These are phyloP conservation scores for Accipiter virgatus DNA, from an alignment of 2,113 vertebrate genomes.

Conservation along the genomic window DNA sequence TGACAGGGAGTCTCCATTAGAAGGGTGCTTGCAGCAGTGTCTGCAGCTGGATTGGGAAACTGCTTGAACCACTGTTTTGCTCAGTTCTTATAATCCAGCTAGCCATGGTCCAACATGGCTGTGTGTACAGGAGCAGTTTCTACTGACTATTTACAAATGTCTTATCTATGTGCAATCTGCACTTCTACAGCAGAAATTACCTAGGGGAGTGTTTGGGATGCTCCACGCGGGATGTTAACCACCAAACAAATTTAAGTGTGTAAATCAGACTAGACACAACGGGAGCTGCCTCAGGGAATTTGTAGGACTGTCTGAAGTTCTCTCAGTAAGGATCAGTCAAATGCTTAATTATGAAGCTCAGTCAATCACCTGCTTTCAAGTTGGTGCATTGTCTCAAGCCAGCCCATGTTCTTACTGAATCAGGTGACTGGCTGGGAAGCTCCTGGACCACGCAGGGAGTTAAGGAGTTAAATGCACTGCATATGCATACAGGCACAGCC, in stretches of 20 bases:
- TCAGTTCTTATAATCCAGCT: background rate
- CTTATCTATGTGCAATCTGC: background rate
- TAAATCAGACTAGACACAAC: background rate
- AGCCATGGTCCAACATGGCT: background rate
- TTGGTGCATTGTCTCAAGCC: background rate
- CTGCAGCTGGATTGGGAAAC: background rate
- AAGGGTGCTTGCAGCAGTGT: background rate
- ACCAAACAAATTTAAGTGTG: background rate
- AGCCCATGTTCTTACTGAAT: background rate
- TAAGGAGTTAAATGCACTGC: background rate
- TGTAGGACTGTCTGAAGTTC: background rate
- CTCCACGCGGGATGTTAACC: background rate
- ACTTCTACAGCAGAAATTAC: background rate
- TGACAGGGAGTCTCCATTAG: background rate
- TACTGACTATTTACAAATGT: background rate
- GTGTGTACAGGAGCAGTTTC: background rate
- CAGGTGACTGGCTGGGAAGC: background rate
- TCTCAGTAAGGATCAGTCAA: background rate
- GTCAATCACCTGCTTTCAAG: background rate
- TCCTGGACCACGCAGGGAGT: background rate
- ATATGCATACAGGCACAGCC: background rate
- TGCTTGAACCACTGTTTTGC: background rate
- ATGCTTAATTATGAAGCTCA: background rate
- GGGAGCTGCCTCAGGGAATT: rapidly evolving
- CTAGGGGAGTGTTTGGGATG: background rate